Conservation (phyloP, 2,113 vertebrate species). For the Myrmecobius fasciatus region DNA sequence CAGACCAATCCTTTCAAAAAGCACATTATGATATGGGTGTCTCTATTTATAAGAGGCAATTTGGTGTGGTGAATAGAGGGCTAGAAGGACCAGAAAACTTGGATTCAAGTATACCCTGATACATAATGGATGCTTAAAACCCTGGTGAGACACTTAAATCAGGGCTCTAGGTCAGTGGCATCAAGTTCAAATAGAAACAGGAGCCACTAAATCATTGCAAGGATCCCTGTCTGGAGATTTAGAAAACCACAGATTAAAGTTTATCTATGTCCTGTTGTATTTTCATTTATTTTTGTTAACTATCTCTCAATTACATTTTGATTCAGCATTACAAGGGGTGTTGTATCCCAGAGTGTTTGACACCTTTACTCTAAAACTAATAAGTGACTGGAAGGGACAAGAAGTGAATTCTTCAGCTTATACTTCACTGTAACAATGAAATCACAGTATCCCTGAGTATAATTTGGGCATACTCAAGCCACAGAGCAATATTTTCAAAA, state of each 20-base stretch:
- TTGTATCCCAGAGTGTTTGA: background rate
- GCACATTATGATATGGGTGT: too few relatives aligned
- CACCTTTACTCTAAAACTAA: background rate
- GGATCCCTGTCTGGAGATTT: background rate
- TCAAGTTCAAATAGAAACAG: background rate
- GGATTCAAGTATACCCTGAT: background rate
- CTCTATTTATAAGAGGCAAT: background rate
- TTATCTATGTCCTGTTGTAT: background rate
- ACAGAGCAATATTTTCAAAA: background rate
- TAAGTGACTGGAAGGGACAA: background rate
- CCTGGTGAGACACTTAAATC: background rate
- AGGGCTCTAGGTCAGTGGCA: background rate
- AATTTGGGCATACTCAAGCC: background rate
- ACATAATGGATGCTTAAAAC: background rate
- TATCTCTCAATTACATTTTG: background rate
- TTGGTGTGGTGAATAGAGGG: background rate
- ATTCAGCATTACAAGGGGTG: background rate
- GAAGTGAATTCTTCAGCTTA: background rate
- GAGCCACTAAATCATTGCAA: background rate
- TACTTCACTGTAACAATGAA: background rate
- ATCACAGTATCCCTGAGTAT: background rate
- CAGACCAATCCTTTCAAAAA: background rate
- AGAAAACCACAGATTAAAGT: background rate
- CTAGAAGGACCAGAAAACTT: background rate
- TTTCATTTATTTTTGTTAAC: background rate